phyloP scores from a whole-genome alignment of 2,797 vertebrate species.

The Poecilia wingei region DNA sequence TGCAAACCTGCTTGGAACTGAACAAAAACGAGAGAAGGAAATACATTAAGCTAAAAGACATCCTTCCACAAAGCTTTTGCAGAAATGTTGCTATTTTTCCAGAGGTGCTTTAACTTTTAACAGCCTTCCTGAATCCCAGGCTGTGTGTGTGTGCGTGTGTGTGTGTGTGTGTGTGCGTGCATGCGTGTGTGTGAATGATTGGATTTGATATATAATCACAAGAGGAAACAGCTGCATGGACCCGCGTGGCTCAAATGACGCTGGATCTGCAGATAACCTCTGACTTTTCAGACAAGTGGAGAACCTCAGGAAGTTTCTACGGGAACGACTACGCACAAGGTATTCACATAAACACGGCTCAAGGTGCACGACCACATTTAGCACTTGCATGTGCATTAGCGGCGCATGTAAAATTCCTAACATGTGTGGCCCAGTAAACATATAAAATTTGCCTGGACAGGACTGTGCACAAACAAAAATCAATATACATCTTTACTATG shows the following conservation, averaged over 20 bases:
- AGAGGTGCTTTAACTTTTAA: slow-evolving; percentile 11
- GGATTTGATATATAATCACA: slow-evolving; percentile 54
- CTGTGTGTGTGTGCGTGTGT: background rate
- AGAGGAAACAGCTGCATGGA: slow-evolving; percentile 80
- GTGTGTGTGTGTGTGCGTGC: slow-evolving; percentile 4
- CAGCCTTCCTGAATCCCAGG: slow-evolving; percentile 48
- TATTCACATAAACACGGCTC: slow-evolving; percentile 62
- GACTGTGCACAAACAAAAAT: slow-evolving; percentile 26
- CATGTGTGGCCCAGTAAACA: background rate
- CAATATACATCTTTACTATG: slow-evolving; percentile 31
- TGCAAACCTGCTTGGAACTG: slow-evolving; percentile 11
- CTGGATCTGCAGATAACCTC: slow-evolving; percentile 72
- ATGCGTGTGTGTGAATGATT: slow-evolving; percentile 23
- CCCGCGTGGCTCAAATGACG: slow-evolving; percentile 45
- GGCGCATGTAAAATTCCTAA: slow-evolving; percentile 19
- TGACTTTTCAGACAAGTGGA: slow-evolving; percentile 73
- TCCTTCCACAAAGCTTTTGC: slow-evolving; percentile 14
- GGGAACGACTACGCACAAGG: slow-evolving; percentile 52
- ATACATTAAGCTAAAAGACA: slow-evolving; percentile 16
- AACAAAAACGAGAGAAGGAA: slow-evolving; percentile 27
- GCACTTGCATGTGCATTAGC: slow-evolving; percentile 32
- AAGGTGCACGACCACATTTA: slow-evolving; percentile 65
- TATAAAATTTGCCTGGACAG: background rate
- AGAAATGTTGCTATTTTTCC: slow-evolving; percentile 14
- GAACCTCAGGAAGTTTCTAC: slow-evolving; percentile 75